These are phyloP conservation scores for Spinus pinus DNA, from an alignment of 2,797 vertebrate species.

Conservation along the genomic window DNA sequence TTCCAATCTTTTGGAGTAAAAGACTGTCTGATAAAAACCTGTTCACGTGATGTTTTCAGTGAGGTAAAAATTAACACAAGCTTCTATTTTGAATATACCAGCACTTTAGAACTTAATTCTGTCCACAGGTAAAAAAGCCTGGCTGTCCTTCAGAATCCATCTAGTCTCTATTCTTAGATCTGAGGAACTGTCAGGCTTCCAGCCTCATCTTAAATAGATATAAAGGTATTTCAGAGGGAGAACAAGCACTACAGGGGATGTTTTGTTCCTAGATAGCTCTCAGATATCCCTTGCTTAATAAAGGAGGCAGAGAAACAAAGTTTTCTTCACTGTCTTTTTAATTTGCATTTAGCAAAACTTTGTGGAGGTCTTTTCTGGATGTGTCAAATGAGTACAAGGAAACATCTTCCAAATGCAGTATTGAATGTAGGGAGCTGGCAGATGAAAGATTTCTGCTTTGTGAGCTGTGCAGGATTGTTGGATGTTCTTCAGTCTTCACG, in stretches of 20 bases:
- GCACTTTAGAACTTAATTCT: background rate
- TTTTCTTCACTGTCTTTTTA: background rate
- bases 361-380: background rate
- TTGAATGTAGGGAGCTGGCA: background rate
- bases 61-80: background rate
- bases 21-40: background rate
- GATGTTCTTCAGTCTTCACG: background rate
- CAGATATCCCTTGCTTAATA: background rate
- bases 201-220: background rate
- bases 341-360: background rate
- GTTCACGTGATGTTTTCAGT: background rate
- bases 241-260: background rate
- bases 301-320: background rate
- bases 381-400: background rate
- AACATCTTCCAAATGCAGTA: background rate
- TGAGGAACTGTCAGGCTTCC: background rate
- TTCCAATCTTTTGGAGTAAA: background rate
- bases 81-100: background rate
- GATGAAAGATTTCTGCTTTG: background rate
- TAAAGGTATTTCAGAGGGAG: background rate
- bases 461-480: background rate
- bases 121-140: background rate
- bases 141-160: background rate
- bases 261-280: background rate
- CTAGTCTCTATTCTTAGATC: background rate